These are phyloP conservation scores for Lydus trimaculatus DNA, from an alignment of 2,888 invertebrate species.

Conservation along the genomic window DNA sequence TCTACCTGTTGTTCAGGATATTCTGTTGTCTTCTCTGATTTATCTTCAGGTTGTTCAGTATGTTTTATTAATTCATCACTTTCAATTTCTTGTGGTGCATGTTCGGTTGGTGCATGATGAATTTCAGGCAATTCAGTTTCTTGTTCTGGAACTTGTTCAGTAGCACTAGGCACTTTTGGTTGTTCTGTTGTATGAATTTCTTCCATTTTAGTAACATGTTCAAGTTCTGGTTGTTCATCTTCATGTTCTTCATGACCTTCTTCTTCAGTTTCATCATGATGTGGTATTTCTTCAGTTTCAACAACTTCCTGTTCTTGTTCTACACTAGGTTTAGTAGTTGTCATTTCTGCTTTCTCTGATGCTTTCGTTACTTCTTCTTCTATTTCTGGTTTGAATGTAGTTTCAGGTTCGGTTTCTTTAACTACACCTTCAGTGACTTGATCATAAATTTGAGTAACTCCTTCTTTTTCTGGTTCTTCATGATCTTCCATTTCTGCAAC, in stretches of 20 bases:
- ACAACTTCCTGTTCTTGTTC: background rate
- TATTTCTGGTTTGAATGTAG: background rate
- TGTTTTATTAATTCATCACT: conserved; percentile 22
- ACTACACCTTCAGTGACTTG: conserved; percentile 41
- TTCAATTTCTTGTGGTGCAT: conserved; percentile 21
- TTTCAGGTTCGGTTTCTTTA: conserved; percentile 17
- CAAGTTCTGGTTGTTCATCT: conserved; percentile 18
- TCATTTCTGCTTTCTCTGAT: conserved; percentile 4
- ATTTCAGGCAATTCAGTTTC: conserved; percentile 21
- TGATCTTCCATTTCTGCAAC: conserved; percentile 20
- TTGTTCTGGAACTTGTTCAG: conserved; percentile 17
- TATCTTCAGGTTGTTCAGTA: conserved; percentile 18
- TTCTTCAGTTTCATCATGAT: conserved; percentile 6
- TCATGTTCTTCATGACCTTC: conserved; percentile 20
- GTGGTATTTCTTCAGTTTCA: conserved; percentile 9
- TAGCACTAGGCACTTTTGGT: conserved; percentile 26
- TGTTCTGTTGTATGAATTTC: conserved; percentile 22
- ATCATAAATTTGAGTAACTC: background rate
- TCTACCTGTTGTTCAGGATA: conserved; percentile 1
- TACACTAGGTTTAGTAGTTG: background rate
- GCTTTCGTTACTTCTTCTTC: background rate
- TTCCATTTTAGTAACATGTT: conserved; percentile 16
- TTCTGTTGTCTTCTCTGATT: conserved; percentile 15
- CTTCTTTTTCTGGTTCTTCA: conserved; percentile 16
- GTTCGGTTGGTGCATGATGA: conserved; percentile 12